A percentile compares a stretch with the other conserved stretches of the same genome.
Conservation (phyloP, 1,140 invertebrate genomes). For the Bombus pascuorum region DNA sequence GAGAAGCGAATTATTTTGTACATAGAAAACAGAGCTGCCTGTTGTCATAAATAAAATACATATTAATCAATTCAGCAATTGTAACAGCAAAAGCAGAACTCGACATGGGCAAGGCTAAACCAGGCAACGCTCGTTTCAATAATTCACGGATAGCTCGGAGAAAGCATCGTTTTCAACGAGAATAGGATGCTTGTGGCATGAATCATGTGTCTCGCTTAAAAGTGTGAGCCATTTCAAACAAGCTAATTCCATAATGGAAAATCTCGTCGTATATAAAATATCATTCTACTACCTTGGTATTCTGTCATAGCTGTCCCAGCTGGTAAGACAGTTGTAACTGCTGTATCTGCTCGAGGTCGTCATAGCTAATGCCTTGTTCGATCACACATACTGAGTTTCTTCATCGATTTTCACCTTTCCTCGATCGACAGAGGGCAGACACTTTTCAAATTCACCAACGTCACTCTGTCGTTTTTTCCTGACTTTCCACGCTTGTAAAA, state of each 20-base stretch:
- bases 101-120: not conserved
- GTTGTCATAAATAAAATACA: too few relatives aligned
- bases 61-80: not conserved
- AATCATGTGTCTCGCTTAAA: conserved; percentile 17
- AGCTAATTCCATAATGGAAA: conserved; percentile 17
- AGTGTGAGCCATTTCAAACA: not conserved
- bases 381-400: conserved; percentile 41
- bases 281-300: conserved; percentile 89
- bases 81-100: too few relatives aligned
- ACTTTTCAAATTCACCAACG: not conserved
- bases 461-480: not conserved
- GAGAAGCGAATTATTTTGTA: too few relatives aligned
- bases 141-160: not conserved
- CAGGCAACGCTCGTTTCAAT: not conserved
- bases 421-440: not conserved
- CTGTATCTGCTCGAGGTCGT: conserved; percentile 90
- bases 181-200: not conserved
- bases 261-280: not conserved
- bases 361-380: conserved; percentile 82
- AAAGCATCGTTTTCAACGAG: conserved; percentile 8
- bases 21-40: too few relatives aligned
- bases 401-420: conserved; percentile 12
- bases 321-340: conserved; percentile 93
- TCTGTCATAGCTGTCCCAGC: conserved; percentile 94
- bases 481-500: not conserved